Evolutionary conservation across 2,888 invertebrate genomes (phyloP).

Genomic region (Adelphocoris suturalis): DNA sequence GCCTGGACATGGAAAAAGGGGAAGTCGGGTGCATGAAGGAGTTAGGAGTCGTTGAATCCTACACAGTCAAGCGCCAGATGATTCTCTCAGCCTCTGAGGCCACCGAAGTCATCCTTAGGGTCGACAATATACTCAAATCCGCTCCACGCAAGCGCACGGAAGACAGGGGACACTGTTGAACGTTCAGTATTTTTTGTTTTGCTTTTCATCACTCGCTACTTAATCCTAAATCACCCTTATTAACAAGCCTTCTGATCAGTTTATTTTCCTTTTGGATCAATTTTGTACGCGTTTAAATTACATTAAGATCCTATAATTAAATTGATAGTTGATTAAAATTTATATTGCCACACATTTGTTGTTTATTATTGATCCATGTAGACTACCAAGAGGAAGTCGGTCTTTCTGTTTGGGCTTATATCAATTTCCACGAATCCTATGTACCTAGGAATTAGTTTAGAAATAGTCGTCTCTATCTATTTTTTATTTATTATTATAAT

Average conservation of each 20-base stretch:
- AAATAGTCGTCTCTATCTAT: too few species aligned
- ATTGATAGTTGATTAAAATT: not conserved
- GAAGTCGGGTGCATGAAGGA: conserved; percentile 93
- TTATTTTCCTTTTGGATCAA: conserved; percentile 13
- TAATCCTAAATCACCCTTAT: not conserved
- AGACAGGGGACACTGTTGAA: conserved; percentile 91
- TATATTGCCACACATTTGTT: not conserved
- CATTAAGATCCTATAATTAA: conserved; percentile 9
- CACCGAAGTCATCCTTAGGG: conserved; percentile 98
- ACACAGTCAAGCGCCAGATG: conserved; percentile 97
- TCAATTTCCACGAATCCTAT: too few species aligned
- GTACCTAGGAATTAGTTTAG: too few species aligned
- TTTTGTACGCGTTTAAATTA: conserved; percentile 12
- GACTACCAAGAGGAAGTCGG: too few species aligned
- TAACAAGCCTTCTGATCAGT: not conserved
- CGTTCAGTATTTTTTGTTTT: not conserved
- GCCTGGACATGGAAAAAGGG: conserved; percentile 79
- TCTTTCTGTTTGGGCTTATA: too few species aligned
- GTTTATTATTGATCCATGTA: too few species aligned
- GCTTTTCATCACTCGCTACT: conserved; percentile 8
- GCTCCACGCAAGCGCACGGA: conserved; percentile 92
- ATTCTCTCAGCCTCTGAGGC: conserved; percentile 96
- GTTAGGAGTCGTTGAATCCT: conserved; percentile 97
- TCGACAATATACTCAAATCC: conserved; percentile 96
- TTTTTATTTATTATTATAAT: too few species aligned